Evolutionary conservation across 2,113 vertebrate species (phyloP).

Genomic region (Corvus cornix): DNA sequence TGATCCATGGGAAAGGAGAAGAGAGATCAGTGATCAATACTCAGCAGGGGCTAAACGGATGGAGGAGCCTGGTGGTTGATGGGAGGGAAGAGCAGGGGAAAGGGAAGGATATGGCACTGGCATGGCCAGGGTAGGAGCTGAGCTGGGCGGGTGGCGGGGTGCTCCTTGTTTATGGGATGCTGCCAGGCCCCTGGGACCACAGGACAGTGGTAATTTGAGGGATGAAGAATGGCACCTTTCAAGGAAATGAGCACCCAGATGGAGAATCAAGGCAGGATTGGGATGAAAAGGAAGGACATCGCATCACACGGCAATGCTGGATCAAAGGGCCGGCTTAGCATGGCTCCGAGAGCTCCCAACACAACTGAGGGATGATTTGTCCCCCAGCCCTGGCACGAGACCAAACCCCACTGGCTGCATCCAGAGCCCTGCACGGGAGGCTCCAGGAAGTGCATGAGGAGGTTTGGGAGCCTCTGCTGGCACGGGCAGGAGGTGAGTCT

Average conservation of each 20-base stretch:
- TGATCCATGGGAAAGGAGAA: not conserved
- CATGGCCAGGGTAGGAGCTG: not conserved
- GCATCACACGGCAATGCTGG: not conserved
- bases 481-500: not conserved
- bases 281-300: not conserved
- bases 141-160: rapidly evolving
- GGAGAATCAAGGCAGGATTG: not conserved
- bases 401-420: not conserved
- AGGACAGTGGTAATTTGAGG: not conserved
- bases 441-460: not conserved
- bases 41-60: not conserved
- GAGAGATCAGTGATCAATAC: slow-evolving; percentile 16
- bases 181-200: not conserved
- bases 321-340: not conserved
- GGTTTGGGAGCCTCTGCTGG: not conserved
- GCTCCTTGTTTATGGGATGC: not conserved
- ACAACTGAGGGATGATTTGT: not conserved
- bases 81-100: not conserved
- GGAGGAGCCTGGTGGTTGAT: not conserved
- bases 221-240: not conserved
- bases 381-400: rapidly evolving
- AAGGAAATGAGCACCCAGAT: not conserved
- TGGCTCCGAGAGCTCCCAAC: rapidly evolving
- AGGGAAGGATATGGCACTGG: not conserved
- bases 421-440: not conserved